Evolutionary conservation across 1,140 invertebrate genomes (phyloP).

Genomic region (Penaeus chinensis): DNA sequence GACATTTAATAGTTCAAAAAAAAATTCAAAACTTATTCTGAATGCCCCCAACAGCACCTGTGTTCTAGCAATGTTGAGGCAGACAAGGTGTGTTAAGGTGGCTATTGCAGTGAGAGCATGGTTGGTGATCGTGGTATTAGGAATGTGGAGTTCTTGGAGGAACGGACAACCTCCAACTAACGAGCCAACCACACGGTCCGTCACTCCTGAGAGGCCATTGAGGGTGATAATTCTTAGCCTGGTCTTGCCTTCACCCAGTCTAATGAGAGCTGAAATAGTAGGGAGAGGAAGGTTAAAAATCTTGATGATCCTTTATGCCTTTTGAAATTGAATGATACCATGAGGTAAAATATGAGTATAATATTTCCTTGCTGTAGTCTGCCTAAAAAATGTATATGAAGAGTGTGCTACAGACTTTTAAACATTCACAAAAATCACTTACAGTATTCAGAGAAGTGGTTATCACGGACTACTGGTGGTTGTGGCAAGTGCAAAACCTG

Average conservation of each 20-base stretch:
- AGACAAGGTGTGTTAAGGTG: conserved; percentile 16
- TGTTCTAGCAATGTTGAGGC: conserved; percentile 27
- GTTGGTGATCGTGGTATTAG: conserved; percentile 18
- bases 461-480: conserved; percentile 15
- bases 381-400: too few relatives aligned
- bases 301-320: too few relatives aligned
- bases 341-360: too few relatives aligned
- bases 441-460: conserved; percentile 19
- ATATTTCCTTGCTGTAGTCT: too few relatives aligned
- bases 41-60: neutral
- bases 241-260: conserved; percentile 17
- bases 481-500: conserved; percentile 14
- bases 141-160: conserved; percentile 11
- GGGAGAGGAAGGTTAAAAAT: neutral
- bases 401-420: too few relatives aligned
- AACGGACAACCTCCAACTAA: conserved; percentile 14
- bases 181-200: conserved; percentile 24
- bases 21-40: too few relatives aligned
- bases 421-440: conserved; percentile 3
- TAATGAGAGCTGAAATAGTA: conserved; percentile 13
- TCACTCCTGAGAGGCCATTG: conserved; percentile 20
- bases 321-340: too few relatives aligned
- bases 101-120: conserved; percentile 23
- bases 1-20: too few relatives aligned
- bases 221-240: conserved; percentile 1